Conservation (phyloP, 2,888 invertebrate species). For the Rotaria socialis region DNA sequence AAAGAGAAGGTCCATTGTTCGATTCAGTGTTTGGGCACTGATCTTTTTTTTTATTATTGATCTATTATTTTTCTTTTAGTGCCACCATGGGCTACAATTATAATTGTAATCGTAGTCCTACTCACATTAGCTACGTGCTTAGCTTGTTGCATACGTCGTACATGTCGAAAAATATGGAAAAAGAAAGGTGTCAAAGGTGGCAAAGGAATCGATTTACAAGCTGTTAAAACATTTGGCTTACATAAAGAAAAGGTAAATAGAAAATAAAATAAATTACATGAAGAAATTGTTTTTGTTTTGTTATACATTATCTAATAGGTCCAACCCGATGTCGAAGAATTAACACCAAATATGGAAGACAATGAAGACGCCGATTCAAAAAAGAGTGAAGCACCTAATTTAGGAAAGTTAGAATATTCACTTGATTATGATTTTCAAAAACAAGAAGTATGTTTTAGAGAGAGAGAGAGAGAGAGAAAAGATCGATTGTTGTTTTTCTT, state of each 20-base stretch:
- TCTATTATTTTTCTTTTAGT: slow-evolving; percentile 30
- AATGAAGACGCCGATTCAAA: slow-evolving; percentile 63
- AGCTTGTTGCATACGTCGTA: slow-evolving; percentile 37
- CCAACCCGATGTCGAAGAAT: slow-evolving; percentile 63
- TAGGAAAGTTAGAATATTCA: slow-evolving; percentile 86
- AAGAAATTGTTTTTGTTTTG: too few species aligned
- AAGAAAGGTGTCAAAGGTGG: slow-evolving; percentile 63
- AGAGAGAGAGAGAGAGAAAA: too few species aligned
- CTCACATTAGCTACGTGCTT: slow-evolving; percentile 34
- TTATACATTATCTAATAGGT: slow-evolving; percentile 53
- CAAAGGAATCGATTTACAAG: slow-evolving; percentile 91
- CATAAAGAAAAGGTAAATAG: slow-evolving; percentile 19
- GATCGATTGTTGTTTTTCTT: neutral
- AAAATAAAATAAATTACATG: neutral
- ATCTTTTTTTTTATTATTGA: neutral
- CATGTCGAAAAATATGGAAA: slow-evolving; percentile 34
- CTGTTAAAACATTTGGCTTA: slow-evolving; percentile 81
- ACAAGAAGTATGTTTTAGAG: slow-evolving; percentile 67
- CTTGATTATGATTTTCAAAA: slow-evolving; percentile 98
- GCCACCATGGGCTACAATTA: slow-evolving; percentile 42
- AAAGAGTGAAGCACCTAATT: slow-evolving; percentile 59
- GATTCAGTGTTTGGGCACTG: neutral
- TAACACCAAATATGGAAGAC: slow-evolving; percentile 64
- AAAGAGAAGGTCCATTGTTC: neutral
- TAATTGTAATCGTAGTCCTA: slow-evolving; percentile 38